Evolutionary conservation across 2,888 invertebrate genomes (phyloP), one percentile per base, ranked within the genome.

Genomic region (Stramonita haemastoma): DNA sequence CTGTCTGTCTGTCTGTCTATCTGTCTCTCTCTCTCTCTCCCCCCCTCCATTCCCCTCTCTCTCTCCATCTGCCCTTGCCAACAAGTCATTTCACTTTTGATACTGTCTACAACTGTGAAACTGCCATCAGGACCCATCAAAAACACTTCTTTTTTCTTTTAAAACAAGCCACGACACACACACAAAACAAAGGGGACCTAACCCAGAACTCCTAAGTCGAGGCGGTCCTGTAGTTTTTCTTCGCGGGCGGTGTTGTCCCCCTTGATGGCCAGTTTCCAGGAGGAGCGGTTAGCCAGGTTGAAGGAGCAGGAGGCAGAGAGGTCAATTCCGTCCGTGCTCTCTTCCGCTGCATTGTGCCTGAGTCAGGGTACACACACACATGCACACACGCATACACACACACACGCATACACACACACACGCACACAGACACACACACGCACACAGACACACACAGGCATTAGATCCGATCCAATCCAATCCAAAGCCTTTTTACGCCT

Each of bases 241-340:
- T 89, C 87, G 32, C 91, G 87, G 26, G 90, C 90, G n/a, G 89
- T 90, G 32, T 91, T 88, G 57, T 93, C 92, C 15, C 92, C 93
- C 88, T 91, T 91, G 84, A 94, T 87, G 1, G 93, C 94, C 84
- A 94, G 92, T 79, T 93, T 92, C 95, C 95, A 95, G 66, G 93
- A 91, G 5, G 92, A 92, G n/a, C 91, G 91, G 85, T 94, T 94
- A 19, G 77, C 70, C 77, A 91, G 91, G 91, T 91, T 93, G 90
- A 95, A 95, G 36, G 94, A 94, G 90, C 95, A 95, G 22, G 95
- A 95, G 11, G 94, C 93, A 5, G 95, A 95, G 60, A 95, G 91
- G 90, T 95, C 95, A 79, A 95, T 95, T 26, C 95, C 95, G 90
- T 93, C 93, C 29, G 95, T 95, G 36, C 92, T 93, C 90, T 92